Base-by-base conservation (phyloP, 2,113 vertebrate species). In the Cercopithecus mona region DNA sequence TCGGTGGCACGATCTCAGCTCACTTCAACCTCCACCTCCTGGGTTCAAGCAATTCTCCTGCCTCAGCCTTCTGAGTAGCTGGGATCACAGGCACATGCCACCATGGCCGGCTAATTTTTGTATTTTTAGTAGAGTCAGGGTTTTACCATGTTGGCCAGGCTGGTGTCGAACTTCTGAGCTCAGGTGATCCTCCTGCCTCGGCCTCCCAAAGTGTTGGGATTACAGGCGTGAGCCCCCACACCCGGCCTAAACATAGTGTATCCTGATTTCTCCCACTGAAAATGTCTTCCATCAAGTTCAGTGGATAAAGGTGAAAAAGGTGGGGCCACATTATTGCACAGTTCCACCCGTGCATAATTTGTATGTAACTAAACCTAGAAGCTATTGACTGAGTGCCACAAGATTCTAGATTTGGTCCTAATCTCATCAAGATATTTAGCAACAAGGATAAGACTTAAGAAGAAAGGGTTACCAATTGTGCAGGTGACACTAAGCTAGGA, bases 321-420 rank as follows among this genome's bases (percentile, higher is more conserved):
- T 14, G 6, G 20, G 10, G 25, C 12, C 16, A 64, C 1, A 18
- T 14, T 22, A 14, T 6, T 25, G 57, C 0, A 55, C 52, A 9
- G 12, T 68, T 96, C 43, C 82, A 35, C n/a, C 6, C 0, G 38
- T 1, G 22, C 35, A 35, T 27, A 79, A 43, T 18, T 81, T 73
- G 7, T 0, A 12, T 82, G 4, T 20, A 78, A 30, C 52, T 70
- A 38, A 83, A 43, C n/a, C 40, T 79, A 90, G 64, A 66, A 25
- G 25, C 7, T 27, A 45, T 9, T 38, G n/a, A 55, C 17, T 25
- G 13, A 48, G 3, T 14, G 50, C 80, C 50, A 8, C 35, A 35
- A 68, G 83, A 48, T 35, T 96, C 88, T 64, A 14, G 38, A 57
- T 85, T 72, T 38, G 43, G 5, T 30, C 38, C 12, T 55, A 40